Base-by-base conservation (phyloP, 1,140 invertebrate species). In the Propsilocerus akamusi region DNA sequence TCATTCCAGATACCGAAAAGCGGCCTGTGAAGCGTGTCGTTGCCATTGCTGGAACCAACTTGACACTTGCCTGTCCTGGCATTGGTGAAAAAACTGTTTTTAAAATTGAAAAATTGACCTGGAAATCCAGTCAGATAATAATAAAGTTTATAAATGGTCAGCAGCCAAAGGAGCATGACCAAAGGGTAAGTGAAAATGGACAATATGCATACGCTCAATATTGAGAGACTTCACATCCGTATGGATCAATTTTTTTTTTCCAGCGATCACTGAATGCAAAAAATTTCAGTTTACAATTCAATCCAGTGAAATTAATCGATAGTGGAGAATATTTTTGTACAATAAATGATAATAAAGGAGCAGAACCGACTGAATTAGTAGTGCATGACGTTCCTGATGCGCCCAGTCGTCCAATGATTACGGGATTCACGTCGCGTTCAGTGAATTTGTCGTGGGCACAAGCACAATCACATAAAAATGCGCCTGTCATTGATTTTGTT, bases 381-480 rank as follows among this genome's bases (percentile, higher is more conserved):
- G 78, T 82, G 17, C 76, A 79, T 71, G 76, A 78, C 69, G 75
- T 79, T 57, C 72, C 76, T 63, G 80, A 81, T 68, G 75, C 80
- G 49, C 81, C 81, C 47, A 79, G 80, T 54, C 69, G 77, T 50
- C 81, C 82, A 46, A 68, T 85, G 54, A 72, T 83, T 59, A 75
- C 74, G 61, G 74, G 71, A 58, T 84, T 83, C 62, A 81, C 80
- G 32, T 83, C 81, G 49, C 70, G 79, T 51, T 75, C 78, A 14
- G 78, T 83, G 56, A 81, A 81, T 61, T 67, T 85, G 54, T 83
- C 80, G 28, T 85, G 82, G 82, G 77, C 80, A 46, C 75, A 78
- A 23, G 76, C 77, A 49, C 72, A 75, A 55, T 74, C 81, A 66
- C 76, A 74, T 49, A 77, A 82, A 61, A 74, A 80, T 68, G 76